Conservation (phyloP, 2,888 invertebrate species). For the Luffia ferchaultella region DNA sequence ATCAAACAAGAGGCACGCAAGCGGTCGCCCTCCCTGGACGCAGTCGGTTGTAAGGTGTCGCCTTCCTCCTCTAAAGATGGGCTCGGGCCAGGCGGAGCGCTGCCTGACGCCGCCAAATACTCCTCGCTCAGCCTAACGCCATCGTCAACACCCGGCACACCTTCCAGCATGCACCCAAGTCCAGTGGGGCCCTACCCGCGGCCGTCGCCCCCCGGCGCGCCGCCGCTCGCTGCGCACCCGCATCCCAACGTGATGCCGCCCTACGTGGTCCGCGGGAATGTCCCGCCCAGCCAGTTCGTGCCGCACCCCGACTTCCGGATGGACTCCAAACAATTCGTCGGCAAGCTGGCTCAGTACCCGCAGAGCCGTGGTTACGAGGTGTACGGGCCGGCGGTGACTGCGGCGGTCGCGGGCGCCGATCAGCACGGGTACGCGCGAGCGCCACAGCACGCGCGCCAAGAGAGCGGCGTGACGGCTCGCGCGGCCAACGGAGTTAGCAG, state of each 20-base stretch:
- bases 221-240: constrained; percentile 64
- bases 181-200: constrained; percentile 72
- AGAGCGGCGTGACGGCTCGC: constrained; percentile 39
- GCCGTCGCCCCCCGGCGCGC: constrained; percentile 75
- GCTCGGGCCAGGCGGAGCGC: constrained; percentile 34
- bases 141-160: constrained; percentile 70
- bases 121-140: constrained; percentile 71
- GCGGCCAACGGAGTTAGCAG: constrained; percentile 45
- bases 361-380: constrained; percentile 49
- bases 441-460: constrained; percentile 40
- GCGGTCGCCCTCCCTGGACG: constrained; percentile 63
- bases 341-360: constrained; percentile 51
- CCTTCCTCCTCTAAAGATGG: constrained; percentile 66
- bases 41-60: constrained; percentile 51
- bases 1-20: constrained; percentile 65
- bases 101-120: constrained; percentile 66
- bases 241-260: constrained; percentile 68
- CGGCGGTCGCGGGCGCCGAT: constrained; percentile 37
- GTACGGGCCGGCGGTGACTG: constrained; percentile 25
- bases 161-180: constrained; percentile 70
- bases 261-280: constrained; percentile 63
- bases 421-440: constrained; percentile 53
- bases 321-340: constrained; percentile 56
- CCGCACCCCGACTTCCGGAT: constrained; percentile 61
- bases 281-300: constrained; percentile 53